Evolutionary conservation across 1,140 invertebrate species (phyloP), one percentile per base, ranked within the genome.

Genomic region (Adelges cooleyi): DNA sequence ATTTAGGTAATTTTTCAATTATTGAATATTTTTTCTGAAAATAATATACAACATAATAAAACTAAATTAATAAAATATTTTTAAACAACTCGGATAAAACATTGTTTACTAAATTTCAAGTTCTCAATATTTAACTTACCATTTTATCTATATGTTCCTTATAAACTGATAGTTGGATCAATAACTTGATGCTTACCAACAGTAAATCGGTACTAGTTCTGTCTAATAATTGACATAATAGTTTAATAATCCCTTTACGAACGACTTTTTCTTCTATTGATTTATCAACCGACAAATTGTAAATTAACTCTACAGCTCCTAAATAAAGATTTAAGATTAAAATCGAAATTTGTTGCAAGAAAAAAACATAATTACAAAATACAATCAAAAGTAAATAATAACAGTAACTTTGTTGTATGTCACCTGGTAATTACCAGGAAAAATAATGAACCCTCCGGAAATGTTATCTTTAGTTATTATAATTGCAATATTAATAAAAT

Each of bases 241-340:
- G 82, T 25, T 83, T 83, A 2, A 97, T 86, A 68, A 98, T 85
- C 69, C 92, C 91, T 74, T 94, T 90, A 68, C 92, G 92, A 6
- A 89, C 83, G 90, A 99, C 98, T 80, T 99, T 99, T 75, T 93
- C 86, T 77, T 98, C 95, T 9, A 97, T 84, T 75, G 84, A 90
- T 15, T 89, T 81, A 77, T 98, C 95, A 76, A 98, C 94, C 6
- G 95, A 89, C 72, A 99, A 86, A 75, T 98, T 97, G 20, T 97
- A 76, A 48, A 99, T 77, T 68, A 99, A 23, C 18, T 62, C 54
- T 44, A 62, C 54, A 29, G 54, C 54, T 18, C 54, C 54, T 62
- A 62, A 38, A n/a, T n/a, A n/a, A n/a, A n/a, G n/a, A n/a, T n/a
- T n/a, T 40, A 1, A 2, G 15, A 54, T 54, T 25, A 27, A 56